Conservation (phyloP, 2,888 invertebrate genomes). For the Aporophyla nigra region DNA sequence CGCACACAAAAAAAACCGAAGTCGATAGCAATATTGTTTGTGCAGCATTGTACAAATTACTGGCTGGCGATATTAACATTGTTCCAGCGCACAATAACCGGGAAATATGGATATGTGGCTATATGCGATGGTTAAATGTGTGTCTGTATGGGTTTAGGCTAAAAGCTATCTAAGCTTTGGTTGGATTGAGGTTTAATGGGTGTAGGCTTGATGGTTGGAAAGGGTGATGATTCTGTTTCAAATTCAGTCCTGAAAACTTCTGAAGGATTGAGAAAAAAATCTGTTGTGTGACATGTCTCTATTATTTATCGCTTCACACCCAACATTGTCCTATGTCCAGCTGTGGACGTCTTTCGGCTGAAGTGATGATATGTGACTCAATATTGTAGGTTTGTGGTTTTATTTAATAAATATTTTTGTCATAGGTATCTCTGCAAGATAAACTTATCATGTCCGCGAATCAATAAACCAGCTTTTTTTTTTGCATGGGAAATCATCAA, state of each 20-base stretch:
- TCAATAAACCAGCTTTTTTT: not conserved
- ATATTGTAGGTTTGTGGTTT: too few relatives aligned
- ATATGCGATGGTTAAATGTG: constrained; percentile 40
- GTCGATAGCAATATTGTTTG: constrained; percentile 59
- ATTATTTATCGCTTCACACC: not conserved
- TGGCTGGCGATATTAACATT: constrained; percentile 60
- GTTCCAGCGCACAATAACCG: constrained; percentile 44
- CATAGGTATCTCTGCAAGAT: too few relatives aligned
- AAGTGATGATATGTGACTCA: too few relatives aligned
- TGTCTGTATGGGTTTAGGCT: constrained; percentile 33
- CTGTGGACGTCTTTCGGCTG: too few relatives aligned
- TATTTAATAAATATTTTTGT: not conserved
- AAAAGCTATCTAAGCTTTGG: constrained; percentile 48
- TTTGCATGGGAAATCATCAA: too few relatives aligned
- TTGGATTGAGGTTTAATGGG: not conserved
- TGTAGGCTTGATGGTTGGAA: not conserved
- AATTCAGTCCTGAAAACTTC: not conserved
- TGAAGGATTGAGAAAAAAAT: not conserved
- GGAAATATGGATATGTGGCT: constrained; percentile 50
- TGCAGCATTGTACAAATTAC: constrained; percentile 59
- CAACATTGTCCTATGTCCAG: not conserved
- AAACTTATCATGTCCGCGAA: not conserved
- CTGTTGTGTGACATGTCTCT: not conserved
- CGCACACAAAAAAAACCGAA: constrained; percentile 48
- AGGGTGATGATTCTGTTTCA: not conserved